Base-by-base conservation (phyloP, 2,888 invertebrate genomes). In the Abrostola triplasia region DNA sequence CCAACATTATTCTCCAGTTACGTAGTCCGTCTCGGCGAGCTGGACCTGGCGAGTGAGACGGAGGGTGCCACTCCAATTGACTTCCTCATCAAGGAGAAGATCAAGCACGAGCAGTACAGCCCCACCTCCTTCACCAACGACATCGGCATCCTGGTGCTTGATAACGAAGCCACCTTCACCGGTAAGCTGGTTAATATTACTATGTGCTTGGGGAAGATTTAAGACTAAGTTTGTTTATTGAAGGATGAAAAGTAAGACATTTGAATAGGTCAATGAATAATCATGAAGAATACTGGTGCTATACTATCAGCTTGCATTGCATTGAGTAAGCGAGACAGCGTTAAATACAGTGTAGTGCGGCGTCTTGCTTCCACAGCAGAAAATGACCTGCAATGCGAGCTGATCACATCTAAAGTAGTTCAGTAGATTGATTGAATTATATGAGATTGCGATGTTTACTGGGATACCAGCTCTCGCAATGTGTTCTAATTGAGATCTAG, bases 21-120 rank as follows among this genome's bases (percentile, higher is more conserved):
- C 72, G 71, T 97, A 2, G 97, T 96, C 0, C 95, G 98, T 0
- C 87, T 98, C 0, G 98, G 98, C 0, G 98, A 98, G 80, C 95
- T 98, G 80, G 96, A 98, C 88, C 84, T 98, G 36, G 94, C 94
- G 5, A 89, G 95, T 0, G 96, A 96, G 1, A 91, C 95, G 10
- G 96, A 96, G 44, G 97, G 97, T 0, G 96, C 96, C 0, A 95
- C 95, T 0, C 92, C 95, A 0, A 84, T 96, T 7, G 96, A 97
- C 81, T 89, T 97, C 8, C 90, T 91, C 0, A 95, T 98, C 56
- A 95, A 95, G 54, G 91, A 90, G 55, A 94, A 92, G 62, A 94
- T 95, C 60, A 89, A 96, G 9, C 98, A 98, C 85, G 97, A 97
- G 70, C 81, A 94, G 0, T 98, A 97, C 90, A 96, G 95, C 84